A percentile compares a stretch with the other conserved stretches of the same genome.
Evolutionary conservation across 2,797 vertebrate species (phyloP).

Genomic region (Lerista edwardsae): DNA sequence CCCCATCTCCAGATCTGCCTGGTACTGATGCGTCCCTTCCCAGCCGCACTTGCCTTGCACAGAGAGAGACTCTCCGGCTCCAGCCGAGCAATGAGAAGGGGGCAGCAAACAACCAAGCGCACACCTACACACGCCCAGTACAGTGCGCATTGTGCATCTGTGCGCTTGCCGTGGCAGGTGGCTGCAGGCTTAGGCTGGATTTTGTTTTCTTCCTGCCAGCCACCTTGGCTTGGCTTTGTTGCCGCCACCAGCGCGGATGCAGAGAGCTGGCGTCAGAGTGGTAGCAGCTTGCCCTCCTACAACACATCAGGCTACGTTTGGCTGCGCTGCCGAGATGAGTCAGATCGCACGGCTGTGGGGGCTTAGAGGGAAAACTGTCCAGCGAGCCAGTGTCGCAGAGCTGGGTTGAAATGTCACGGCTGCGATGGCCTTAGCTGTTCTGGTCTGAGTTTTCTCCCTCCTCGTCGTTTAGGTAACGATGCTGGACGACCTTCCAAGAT

Average conservation of each 20-base stretch:
- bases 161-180: background rate
- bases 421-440: too few relatives aligned
- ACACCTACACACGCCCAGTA: background rate
- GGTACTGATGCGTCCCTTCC: conserved; percentile 11
- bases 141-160: background rate
- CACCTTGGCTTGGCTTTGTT: background rate
- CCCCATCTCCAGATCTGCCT: conserved; percentile 28
- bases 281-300: background rate
- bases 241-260: background rate
- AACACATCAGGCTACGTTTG: background rate
- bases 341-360: background rate
- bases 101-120: background rate
- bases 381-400: background rate
- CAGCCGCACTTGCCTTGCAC: background rate
- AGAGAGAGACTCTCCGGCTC: background rate
- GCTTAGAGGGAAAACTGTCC: background rate
- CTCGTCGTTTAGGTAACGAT: too few relatives aligned
- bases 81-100: background rate
- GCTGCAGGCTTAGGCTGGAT: background rate
- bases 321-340: background rate
- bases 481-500: too few relatives aligned
- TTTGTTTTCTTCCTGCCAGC: background rate
- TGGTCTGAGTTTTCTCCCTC: too few relatives aligned
- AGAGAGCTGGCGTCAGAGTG: background rate
- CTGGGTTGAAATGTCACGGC: too few relatives aligned